These are phyloP conservation scores for Xenus cinereus DNA, from an alignment of 2,113 vertebrate species.

Conservation along the genomic window DNA sequence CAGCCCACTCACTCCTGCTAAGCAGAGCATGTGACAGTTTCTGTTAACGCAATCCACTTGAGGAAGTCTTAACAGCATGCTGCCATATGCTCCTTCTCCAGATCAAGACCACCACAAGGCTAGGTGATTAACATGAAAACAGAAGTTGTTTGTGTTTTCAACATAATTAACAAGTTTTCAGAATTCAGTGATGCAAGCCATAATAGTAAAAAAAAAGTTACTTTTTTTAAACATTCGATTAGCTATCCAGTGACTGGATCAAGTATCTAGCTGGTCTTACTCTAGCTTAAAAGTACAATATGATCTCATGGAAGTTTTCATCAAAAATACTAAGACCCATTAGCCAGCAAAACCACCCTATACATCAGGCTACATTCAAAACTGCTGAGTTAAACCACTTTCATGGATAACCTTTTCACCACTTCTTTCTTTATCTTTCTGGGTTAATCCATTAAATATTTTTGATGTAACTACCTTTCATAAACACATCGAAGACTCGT, in stretches of 20 bases:
- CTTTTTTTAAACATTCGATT: background rate
- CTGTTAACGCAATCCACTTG: background rate
- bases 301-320: background rate
- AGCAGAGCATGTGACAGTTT: background rate
- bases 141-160: background rate
- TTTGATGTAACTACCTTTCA: background rate
- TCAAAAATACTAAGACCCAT: background rate
- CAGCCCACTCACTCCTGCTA: background rate
- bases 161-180: background rate
- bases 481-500: background rate
- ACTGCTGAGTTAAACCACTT: background rate
- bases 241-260: background rate
- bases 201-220: background rate
- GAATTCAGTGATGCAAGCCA: background rate
- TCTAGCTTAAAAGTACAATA: background rate
- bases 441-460: background rate
- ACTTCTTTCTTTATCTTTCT: background rate
- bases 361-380: background rate
- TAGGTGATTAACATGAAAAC: background rate
- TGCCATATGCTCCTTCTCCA: background rate
- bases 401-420: background rate
- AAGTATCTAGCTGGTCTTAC: background rate
- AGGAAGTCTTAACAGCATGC: background rate
- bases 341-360: background rate
- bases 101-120: background rate